These are phyloP conservation scores for Pipistrellus pipistrellus DNA, from an alignment of 2,797 vertebrate genomes.

Conservation along the genomic window DNA sequence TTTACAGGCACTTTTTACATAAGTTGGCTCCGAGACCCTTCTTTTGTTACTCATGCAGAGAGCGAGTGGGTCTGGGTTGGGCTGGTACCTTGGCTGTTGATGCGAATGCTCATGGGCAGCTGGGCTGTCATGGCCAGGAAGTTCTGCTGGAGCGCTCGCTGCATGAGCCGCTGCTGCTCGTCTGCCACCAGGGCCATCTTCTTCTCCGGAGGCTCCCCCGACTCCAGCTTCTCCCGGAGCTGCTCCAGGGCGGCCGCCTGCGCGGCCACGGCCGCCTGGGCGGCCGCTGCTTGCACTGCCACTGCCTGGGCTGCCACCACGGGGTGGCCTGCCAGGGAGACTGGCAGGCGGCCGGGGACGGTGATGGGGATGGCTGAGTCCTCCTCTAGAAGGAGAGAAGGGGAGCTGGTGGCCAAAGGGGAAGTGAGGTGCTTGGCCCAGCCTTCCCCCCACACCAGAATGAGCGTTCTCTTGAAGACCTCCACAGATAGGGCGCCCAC, in stretches of 20 bases:
- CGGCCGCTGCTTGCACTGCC: constrained; percentile 92
- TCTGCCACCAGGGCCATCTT: constrained; percentile 95
- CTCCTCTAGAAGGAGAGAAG: constrained; percentile 89
- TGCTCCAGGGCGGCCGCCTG: constrained; percentile 96
- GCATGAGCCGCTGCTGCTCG: constrained; percentile 96
- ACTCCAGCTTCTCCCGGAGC: constrained; percentile 96
- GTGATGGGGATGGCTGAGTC: constrained; percentile 90
- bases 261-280: constrained; percentile 92
- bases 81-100: constrained; percentile 95
- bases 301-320: constrained; percentile 93
- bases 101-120: constrained; percentile 98
- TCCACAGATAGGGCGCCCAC: neutral
- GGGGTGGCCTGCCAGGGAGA: constrained; percentile 91
- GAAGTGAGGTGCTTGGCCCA: neutral
- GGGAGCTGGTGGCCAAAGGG: neutral
- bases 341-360: constrained; percentile 89
- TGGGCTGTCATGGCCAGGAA: constrained; percentile 96
- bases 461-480: neutral
- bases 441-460: neutral
- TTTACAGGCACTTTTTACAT: neutral
- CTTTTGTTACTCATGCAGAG: accelerated
- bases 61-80: accelerated
- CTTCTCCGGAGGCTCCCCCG: constrained; percentile 96
- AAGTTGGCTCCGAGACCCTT: accelerated
- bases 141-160: constrained; percentile 97